These are phyloP conservation scores for Papilio xuthus DNA, from an alignment of 1,140 invertebrate species.

Conservation along the genomic window DNA sequence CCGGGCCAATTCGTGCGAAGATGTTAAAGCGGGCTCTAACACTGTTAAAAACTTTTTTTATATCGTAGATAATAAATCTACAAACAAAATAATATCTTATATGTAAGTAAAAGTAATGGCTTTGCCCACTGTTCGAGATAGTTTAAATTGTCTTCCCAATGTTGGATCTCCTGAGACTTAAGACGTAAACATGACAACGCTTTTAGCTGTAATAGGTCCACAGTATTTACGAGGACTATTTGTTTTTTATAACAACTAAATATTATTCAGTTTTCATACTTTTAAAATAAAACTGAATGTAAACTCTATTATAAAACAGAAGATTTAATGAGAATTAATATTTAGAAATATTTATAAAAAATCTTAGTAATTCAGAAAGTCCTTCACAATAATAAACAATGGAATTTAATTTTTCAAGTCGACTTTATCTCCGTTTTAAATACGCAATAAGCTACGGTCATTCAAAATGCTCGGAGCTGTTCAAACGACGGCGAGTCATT, in stretches of 20 bases:
- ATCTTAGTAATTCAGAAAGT: background rate
- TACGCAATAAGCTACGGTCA: constrained; percentile 28
- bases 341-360: no score
- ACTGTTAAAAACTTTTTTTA: no score
- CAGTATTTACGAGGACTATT: background rate
- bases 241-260: background rate
- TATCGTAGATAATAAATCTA: background rate
- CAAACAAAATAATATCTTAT: constrained; percentile 7
- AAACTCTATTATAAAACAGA: no score
- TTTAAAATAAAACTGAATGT: no score
- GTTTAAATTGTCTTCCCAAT: constrained; percentile 5
- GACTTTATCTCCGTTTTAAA: constrained; percentile 27
- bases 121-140: constrained; percentile 7
- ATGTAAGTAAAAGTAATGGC: constrained; percentile 4
- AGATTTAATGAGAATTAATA: no score
- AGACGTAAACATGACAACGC: constrained; percentile 26
- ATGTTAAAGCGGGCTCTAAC: no score
- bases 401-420: constrained; percentile 9
- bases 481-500: constrained; percentile 28
- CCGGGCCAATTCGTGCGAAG: no score
- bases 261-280: no score
- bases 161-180: constrained; percentile 12
- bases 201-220: constrained; percentile 16
- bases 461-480: constrained; percentile 18
- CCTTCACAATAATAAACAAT: constrained; percentile 21